phyloP scores from a whole-genome alignment of 2,888 invertebrate species.

The Acrobasis consociella region DNA sequence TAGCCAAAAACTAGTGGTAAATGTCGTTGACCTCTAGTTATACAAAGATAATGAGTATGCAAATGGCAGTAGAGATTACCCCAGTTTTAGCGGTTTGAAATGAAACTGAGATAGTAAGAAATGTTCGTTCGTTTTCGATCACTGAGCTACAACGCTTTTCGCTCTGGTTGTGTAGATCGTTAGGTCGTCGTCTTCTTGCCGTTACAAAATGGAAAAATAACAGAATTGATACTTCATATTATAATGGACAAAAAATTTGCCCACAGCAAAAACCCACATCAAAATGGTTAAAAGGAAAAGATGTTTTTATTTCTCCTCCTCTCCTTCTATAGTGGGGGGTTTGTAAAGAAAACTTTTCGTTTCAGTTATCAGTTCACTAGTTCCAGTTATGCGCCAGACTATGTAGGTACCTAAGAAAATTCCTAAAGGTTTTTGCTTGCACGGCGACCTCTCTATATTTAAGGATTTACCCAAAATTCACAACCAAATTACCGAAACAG shows the following conservation, averaged over 20 bases:
- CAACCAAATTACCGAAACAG: no score
- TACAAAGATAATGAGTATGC: not conserved
- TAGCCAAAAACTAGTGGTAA: not conserved
- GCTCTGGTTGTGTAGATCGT: not conserved
- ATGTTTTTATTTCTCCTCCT: no score
- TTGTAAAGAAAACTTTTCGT: no score
- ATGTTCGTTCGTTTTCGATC: not conserved
- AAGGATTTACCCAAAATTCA: no score
- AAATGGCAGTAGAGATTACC: not conserved
- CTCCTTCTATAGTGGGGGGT: no score
- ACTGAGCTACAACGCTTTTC: conserved; percentile 1
- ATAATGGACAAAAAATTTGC: not conserved
- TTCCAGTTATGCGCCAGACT: no score
- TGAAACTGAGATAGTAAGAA: not conserved
- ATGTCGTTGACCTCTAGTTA: not conserved
- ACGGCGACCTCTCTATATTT: no score
- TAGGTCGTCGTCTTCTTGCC: conserved; percentile 26
- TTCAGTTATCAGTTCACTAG: no score
- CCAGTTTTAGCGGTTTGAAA: not conserved
- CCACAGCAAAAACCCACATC: no score
- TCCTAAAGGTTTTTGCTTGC: no score
- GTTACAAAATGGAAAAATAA: conserved; percentile 21
- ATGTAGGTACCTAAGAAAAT: no score
- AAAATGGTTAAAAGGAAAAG: no score
- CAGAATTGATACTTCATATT: not conserved